These are phyloP conservation scores for Gymnobelideus leadbeateri DNA, from an alignment of 2,113 vertebrate genomes.

Conservation along the genomic window DNA sequence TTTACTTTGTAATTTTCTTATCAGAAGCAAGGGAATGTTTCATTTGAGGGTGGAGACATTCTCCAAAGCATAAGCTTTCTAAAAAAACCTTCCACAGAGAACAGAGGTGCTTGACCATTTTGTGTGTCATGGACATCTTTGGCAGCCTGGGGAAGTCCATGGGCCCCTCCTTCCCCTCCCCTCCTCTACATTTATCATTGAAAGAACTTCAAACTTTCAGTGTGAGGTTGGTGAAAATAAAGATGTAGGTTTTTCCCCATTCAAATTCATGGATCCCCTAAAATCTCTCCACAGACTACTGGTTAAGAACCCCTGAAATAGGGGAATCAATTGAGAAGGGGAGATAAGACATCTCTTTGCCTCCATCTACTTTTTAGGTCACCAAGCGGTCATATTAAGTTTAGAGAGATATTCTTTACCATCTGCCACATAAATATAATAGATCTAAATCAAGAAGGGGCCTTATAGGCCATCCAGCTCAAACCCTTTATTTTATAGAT, in stretches of 20 bases:
- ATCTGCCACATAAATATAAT: background rate
- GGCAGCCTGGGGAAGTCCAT: background rate
- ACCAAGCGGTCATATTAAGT: background rate
- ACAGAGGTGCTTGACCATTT: background rate
- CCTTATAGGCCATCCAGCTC: background rate
- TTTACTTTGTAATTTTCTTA: constrained; percentile 14
- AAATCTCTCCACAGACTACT: background rate
- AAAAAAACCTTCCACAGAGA: background rate
- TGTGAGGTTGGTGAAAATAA: background rate
- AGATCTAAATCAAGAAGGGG: background rate
- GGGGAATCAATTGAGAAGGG: background rate
- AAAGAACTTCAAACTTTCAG: background rate
- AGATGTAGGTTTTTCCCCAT: background rate
- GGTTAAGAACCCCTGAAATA: background rate
- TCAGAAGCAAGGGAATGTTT: constrained; percentile 52
- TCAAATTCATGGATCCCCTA: background rate
- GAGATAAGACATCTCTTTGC: background rate
- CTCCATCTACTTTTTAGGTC: constrained; percentile 33
- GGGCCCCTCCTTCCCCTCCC: background rate
- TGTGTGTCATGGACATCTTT: background rate
- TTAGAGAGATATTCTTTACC: background rate
- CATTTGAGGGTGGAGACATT: constrained; percentile 34
- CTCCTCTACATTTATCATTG: background rate
- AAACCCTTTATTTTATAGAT: background rate
- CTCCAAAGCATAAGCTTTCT: constrained; percentile 33